Base-by-base conservation (phyloP, 2,797 vertebrate species). In the Peromyscus attwateri region DNA sequence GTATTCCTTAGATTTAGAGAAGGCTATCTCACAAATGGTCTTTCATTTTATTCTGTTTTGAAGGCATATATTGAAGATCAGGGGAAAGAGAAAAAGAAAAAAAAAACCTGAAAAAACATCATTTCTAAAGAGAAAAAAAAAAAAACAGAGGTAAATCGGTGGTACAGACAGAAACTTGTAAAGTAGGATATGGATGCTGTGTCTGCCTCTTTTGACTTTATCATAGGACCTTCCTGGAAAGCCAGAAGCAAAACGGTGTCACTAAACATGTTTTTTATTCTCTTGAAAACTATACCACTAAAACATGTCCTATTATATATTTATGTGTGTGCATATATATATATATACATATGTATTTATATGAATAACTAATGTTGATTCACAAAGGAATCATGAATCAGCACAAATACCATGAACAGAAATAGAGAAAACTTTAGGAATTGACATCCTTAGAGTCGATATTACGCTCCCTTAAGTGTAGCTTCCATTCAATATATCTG, bases 1-100 rank as follows among this genome's bases (percentile, higher is more conserved):
- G 21, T 23, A 25, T 97, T 97, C 92, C 52, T 92, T 88, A 97
- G 25, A 85, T 89, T 29, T 60, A 96, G 75, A 52, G 27, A 62
- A 97, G 92, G 19, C 62, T 93, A 95, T 57, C 21, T 34, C 3
- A 21, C 11, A 23, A 66, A 34, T 64, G 2, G 1, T 75, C 27
- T 60, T 43, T 62, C 14, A 95, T 60, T 52, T 89, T 93, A 82
- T 70, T 34, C 9, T 62, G 21, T n/a, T 92, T 91, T 83, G 2
- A 81, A 91, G 92, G 55, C 76, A 95, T 80, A 97, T 95, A 71
- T 25, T 66, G 21, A 94, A 55, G 17, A 29, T 6, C 46, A 88
- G 17, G 75, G 3, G 81, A 29, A 95, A 34, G 31, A 40, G 5
- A 1, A 29, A 31, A 31, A 10, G 3, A 19, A 1, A 66, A 2